Conservation (phyloP, 2,888 invertebrate genomes). For the Nebria salina region DNA sequence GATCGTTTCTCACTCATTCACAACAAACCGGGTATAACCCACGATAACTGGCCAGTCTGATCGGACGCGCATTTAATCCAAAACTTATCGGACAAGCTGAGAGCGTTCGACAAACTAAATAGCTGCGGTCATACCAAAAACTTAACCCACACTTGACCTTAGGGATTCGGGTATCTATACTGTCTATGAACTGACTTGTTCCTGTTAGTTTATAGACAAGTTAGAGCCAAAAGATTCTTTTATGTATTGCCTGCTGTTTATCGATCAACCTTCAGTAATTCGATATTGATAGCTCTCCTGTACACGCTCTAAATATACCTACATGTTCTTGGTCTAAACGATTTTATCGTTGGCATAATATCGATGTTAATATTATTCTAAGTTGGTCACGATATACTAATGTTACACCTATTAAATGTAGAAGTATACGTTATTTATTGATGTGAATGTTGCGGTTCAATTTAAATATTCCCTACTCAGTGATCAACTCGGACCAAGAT, state of each 20-base stretch:
- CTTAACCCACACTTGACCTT: conserved; percentile 35
- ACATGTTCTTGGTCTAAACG: not conserved
- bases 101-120: conserved; percentile 11
- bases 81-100: conserved; percentile 10
- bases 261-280: conserved; percentile 10
- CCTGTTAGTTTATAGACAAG: conserved; percentile 8
- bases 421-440: not conserved
- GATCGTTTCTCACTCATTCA: not conserved
- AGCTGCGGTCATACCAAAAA: conserved; percentile 29
- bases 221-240: not conserved
- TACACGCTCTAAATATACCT: not conserved
- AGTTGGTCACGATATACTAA: not conserved
- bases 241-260: conserved; percentile 7
- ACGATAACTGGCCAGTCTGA: not conserved
- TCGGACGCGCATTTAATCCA: conserved; percentile 9
- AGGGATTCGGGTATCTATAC: conserved; percentile 4
- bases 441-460: not conserved
- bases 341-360: not conserved
- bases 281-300: conserved; percentile 28
- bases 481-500: not conserved
- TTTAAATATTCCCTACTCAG: not conserved
- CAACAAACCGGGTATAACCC: not conserved
- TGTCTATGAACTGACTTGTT: conserved; percentile 4
- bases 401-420: not conserved
- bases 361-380: not conserved